Base-by-base conservation (phyloP, 1,140 invertebrate species). In the Kradibia gibbosae region DNA sequence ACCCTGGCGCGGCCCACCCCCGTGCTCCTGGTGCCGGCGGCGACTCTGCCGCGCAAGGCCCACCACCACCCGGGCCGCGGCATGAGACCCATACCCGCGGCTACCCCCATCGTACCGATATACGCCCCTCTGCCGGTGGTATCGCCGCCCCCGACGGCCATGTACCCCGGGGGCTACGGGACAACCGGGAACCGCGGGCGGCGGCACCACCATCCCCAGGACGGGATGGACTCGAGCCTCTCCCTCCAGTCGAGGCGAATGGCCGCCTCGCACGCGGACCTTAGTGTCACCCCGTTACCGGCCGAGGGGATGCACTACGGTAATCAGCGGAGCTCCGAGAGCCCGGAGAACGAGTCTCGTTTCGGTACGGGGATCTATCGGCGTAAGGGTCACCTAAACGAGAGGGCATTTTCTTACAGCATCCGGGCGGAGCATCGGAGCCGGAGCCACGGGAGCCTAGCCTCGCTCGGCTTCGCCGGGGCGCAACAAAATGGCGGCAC, bases 371-470 rank as follows among this genome's bases (percentile, higher is more conserved):
- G 96, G 15, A 96, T 97, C 80, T 98, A 98, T 88, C 93, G 96
- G 71, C 95, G 97, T 86, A 97, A 98, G 86, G 97, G 97, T 0
- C 97, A 98, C 87, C 90, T 98, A 76, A 98, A 98, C 89, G 97
- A 98, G 88, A 91, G 97, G 70, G 97, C 97, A 25, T 98, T 98
- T 88, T 97, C 96, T 20, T 98, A 98, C 90, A 98, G 97, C 73
- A 98, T 98, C 85, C 92, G 97, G 71, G 97, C 98, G 87, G 97
- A 98, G 88, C 97, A 98, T 88, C 93, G 97, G 71, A 97, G 96
- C 86, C 93, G 97, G 62, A 98, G 96, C 83, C 96, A 97, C 89
- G 97, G 96, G 70, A 97, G 96, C 70, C 90, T 98, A 85, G 96
- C 97, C 34, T 98, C 97, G 86, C 91, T 98, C 31, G 91, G 91